Conservation (phyloP, 2,797 vertebrate species). For the Champsocephalus esox region DNA sequence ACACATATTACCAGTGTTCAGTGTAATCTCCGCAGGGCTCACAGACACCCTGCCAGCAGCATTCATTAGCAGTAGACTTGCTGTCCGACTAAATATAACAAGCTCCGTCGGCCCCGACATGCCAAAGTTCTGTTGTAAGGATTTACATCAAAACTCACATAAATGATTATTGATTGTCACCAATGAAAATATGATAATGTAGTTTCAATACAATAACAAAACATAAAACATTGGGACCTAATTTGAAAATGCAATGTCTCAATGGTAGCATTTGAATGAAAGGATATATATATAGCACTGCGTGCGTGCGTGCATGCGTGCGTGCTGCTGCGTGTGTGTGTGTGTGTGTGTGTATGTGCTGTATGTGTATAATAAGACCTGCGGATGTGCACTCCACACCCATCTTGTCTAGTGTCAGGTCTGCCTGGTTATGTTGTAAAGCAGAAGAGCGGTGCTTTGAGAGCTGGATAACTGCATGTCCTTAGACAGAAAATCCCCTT, state of each 20-base stretch:
- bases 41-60: conserved; percentile 82
- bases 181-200: conserved; percentile 40
- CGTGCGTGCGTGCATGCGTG: conserved; percentile 1
- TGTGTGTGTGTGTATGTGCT: no score
- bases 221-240: neutral
- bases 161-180: conserved; percentile 53
- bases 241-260: conserved; percentile 6
- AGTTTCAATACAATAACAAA: conserved; percentile 37
- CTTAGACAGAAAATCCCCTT: conserved; percentile 52
- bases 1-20: conserved; percentile 76
- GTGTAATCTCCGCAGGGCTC: conserved; percentile 78
- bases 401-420: conserved; percentile 43
- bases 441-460: conserved; percentile 49
- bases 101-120: conserved; percentile 74
- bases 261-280: conserved; percentile 11
- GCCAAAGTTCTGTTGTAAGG: conserved; percentile 70
- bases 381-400: conserved; percentile 14
- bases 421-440: conserved; percentile 35
- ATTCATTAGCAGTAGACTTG: conserved; percentile 83
- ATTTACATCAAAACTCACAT: conserved; percentile 59
- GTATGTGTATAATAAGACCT: conserved; percentile 23
- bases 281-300: conserved; percentile 7
- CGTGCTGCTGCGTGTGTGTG: neutral
- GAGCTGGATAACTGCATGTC: conserved; percentile 47
- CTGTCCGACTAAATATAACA: conserved; percentile 86